These are phyloP conservation scores for Coryphaenoides rupestris DNA, from an alignment of 2,113 vertebrate species.

Conservation along the genomic window DNA sequence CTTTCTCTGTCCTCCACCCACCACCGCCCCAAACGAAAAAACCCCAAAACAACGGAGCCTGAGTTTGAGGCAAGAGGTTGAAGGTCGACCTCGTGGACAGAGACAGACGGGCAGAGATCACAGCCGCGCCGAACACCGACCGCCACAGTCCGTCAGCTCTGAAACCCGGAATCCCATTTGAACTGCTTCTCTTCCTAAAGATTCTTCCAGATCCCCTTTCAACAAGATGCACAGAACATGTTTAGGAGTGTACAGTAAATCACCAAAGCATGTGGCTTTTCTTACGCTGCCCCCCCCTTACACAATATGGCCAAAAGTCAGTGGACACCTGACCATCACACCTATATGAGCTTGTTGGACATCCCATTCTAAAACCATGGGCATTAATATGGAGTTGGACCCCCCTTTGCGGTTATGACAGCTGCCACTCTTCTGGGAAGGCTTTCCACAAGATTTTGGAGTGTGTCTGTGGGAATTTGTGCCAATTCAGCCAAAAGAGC, in stretches of 20 bases:
- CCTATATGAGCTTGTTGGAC: too few species aligned
- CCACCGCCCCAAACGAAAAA: neutral
- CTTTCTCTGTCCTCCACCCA: neutral
- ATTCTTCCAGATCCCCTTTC: neutral
- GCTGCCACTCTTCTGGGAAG: too few species aligned
- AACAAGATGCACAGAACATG: neutral
- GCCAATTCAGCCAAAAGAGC: too few species aligned
- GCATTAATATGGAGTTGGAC: too few species aligned
- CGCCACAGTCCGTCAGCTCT: neutral
- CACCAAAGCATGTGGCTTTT: conserved; percentile 19
- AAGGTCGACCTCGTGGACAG: neutral
- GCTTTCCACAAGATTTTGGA: too few species aligned
- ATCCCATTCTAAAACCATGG: too few species aligned
- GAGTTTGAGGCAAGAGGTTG: neutral
- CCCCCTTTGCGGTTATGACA: too few species aligned
- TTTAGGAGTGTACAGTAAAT: neutral
- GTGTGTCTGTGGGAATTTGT: too few species aligned
- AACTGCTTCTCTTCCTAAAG: too few species aligned
- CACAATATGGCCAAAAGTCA: too few species aligned
- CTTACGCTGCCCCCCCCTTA: too few species aligned
- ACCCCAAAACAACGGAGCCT: neutral
- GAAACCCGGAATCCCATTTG: neutral
- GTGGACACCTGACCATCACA: too few species aligned
- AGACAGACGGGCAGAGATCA: conserved; percentile 10
- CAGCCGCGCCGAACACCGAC: conserved; percentile 15